A percentile compares a stretch with the other conserved stretches of the same genome.
Evolutionary conservation across 2,797 vertebrate genomes (phyloP).

Genomic region (Pangasius djambal): DNA sequence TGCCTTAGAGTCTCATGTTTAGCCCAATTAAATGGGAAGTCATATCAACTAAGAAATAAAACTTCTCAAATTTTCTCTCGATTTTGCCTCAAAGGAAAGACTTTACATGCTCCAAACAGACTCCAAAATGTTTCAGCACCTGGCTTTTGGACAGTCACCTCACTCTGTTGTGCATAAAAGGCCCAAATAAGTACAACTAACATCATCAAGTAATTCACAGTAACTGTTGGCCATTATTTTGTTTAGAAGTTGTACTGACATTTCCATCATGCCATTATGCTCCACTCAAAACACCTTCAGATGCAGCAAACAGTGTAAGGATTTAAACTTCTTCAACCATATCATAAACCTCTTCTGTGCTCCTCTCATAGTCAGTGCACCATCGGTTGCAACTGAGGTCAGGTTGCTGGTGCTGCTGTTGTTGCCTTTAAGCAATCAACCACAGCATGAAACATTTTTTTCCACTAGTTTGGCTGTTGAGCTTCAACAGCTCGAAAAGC

Average conservation of each 20-base stretch:
- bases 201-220: background rate
- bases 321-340: background rate
- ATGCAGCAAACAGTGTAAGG: background rate
- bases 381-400: background rate
- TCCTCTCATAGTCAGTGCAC: background rate
- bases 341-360: background rate
- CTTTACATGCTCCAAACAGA: background rate
- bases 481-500: background rate
- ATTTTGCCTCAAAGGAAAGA: background rate
- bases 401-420: background rate
- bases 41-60: background rate
- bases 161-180: background rate
- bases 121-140: background rate
- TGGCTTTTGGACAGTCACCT: background rate
- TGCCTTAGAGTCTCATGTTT: background rate
- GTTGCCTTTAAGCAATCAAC: conserved; percentile 1
- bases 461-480: background rate
- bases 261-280: background rate
- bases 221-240: background rate
- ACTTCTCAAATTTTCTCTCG: background rate
- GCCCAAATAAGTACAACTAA: background rate
- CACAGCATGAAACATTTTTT: background rate
- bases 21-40: background rate
- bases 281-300: background rate
- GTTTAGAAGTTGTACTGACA: background rate